phyloP scores from a whole-genome alignment of 2,113 vertebrate species.

The Cricetomys ansorgei region DNA sequence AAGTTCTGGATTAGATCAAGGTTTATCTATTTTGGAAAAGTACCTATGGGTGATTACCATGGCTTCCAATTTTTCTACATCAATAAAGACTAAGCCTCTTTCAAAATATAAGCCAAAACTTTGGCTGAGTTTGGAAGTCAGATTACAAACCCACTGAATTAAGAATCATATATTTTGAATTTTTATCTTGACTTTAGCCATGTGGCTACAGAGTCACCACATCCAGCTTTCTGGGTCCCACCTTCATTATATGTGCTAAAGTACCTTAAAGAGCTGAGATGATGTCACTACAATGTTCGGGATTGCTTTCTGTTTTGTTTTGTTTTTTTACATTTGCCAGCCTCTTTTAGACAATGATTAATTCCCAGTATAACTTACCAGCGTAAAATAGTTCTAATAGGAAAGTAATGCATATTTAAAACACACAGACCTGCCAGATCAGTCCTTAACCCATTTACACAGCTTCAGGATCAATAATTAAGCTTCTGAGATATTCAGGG shows the following conservation, averaged over 20 bases:
- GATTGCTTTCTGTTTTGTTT: not conserved
- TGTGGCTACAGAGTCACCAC: not conserved
- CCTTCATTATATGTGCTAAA: not conserved
- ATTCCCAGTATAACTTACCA: slow-evolving; percentile 34
- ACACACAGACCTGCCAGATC: not conserved
- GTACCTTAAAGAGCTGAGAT: not conserved
- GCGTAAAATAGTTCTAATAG: slow-evolving; percentile 39
- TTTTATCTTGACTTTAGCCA: not conserved
- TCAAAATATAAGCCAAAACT: slow-evolving; percentile 20
- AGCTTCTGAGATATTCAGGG: not conserved
- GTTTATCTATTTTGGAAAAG: not conserved
- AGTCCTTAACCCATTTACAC: not conserved
- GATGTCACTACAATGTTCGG: not conserved
- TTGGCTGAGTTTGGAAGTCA: not conserved
- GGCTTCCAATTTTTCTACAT: not conserved
- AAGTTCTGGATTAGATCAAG: not conserved
- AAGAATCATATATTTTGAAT: not conserved
- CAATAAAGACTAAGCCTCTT: not conserved
- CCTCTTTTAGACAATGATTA: slow-evolving; percentile 47
- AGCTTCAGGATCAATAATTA: not conserved
- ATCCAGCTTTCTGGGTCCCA: not conserved
- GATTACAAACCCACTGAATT: not conserved
- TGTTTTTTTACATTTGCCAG: not conserved
- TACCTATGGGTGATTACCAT: not conserved
- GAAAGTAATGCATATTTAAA: slow-evolving; percentile 57